Evolutionary conservation across 2,888 invertebrate genomes (phyloP).

Genomic region (Drosophila quasianomalipes): DNA sequence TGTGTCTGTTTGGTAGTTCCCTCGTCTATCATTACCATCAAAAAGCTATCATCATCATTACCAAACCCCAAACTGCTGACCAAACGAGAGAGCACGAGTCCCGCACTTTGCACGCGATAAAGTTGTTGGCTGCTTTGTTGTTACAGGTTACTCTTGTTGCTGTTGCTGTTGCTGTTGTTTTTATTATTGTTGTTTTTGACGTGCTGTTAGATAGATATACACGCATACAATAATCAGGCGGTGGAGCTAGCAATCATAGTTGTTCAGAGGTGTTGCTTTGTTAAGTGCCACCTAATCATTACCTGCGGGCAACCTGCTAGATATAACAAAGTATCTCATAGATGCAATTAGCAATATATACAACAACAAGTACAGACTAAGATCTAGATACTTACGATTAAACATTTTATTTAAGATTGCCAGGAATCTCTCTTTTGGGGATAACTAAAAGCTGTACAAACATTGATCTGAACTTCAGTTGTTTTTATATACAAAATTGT

Average conservation of each 20-base stretch:
- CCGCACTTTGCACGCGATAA: conserved; percentile 72
- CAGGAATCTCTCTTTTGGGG: background rate
- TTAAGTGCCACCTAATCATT: conserved; percentile 65
- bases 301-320: conserved; percentile 39
- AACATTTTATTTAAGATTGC: background rate
- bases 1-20: conserved; percentile 28
- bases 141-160: conserved; percentile 24
- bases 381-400: background rate
- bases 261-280: conserved; percentile 74
- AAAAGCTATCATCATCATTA: conserved; percentile 81
- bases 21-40: conserved; percentile 75
- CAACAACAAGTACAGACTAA: background rate
- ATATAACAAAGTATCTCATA: conserved; percentile 21
- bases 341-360: conserved; percentile 26
- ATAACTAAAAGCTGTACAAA: background rate
- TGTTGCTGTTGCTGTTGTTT: conserved; percentile 18
- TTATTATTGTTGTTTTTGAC: conserved; percentile 1
- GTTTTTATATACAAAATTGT: background rate
- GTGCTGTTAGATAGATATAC: conserved; percentile 37
- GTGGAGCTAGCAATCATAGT: conserved; percentile 58
- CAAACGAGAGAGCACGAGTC: conserved; percentile 68
- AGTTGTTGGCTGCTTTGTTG: conserved; percentile 44
- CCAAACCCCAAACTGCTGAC: conserved; percentile 46
- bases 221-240: conserved; percentile 57
- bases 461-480: background rate